Evolutionary conservation across 2,888 invertebrate species (phyloP), one percentile per base, ranked within the genome.

Genomic region (Oligia strigilis): DNA sequence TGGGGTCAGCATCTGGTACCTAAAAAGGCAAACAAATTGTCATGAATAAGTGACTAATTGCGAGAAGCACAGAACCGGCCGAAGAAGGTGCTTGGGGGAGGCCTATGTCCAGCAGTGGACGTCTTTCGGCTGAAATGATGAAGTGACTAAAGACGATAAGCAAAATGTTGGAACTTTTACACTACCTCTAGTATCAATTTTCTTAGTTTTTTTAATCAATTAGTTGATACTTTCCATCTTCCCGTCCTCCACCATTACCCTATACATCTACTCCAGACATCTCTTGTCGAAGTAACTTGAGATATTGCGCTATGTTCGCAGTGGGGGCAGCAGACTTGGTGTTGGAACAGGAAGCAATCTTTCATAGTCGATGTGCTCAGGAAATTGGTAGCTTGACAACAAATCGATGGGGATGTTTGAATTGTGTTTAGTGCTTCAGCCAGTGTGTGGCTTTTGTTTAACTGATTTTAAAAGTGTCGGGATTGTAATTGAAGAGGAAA

Each of bases 331-430:
- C 81, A 87, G 81, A 77, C 84, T 82, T 84, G 80, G 82, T 88
- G 88, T 81, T 77, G 81, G 72, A 64, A 82, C 82, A 86, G 91
- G 90, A 91, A 91, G 84, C 87, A 85, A 91, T 91, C 89, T 86
- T 86, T 91, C 91, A 90, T 85, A 88, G 85, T 81, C 80, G 85
- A 87, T 89, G 82, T 81, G 81, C 72, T 82, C 77, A 87, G 91
- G 91, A 91, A 87, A 91, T 91, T 91, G 87, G 86, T 82, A 79
- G 80, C 84, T 73, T 87, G 90, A 90, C 89, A 89, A 84, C 80
- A 80, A 84, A 89, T 90, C 90, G 86, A 89, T 73, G 52, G 46
- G 52, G 65, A 74, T 84, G 87, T 88, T 87, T 80, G 76, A 77
- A 81, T 75, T 82, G 71, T 82, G 81, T 85, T 86, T 72, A 84